Base-by-base conservation (phyloP, 2,888 invertebrate genomes). In the Chironomus tentans region DNA sequence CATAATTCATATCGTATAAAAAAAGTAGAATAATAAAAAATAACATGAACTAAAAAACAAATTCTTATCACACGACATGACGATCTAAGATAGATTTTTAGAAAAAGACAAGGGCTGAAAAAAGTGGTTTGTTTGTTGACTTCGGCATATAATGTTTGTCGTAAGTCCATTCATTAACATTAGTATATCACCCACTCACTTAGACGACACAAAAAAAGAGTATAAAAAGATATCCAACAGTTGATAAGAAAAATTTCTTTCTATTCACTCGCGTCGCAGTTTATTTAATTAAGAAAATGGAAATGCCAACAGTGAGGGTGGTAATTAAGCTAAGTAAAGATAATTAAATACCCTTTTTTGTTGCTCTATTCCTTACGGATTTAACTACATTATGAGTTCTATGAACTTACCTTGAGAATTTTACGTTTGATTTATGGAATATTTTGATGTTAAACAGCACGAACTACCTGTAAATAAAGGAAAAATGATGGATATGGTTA, bases 221-320 rank as follows among this genome's bases (percentile, higher is more conserved):
- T 4, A 50, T 56, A 56, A 38, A 38, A 38, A 56, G 56, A 56
- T 56, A 18, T 56, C n/a, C n/a, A 56, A 18, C 56, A 18, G 18
- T 56, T 56, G 56, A 56, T 56, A 56, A 56, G 56, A 56, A 56
- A 56, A 56, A 56, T 18, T 56, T 56, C 15, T 15, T 18, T 15
- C 56, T 56, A 15, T 56, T 56, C 56, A 38, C 38, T 38, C n/a
- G n/a, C 21, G 70, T 48, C 70, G 24, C 21, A 13, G 65, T 65
- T 70, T 70, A 70, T 70, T 70, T 70, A 70, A 70, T 70, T 70
- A 70, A 46, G 70, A 70, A 70, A 70, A 70, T 70, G 70, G 70
- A 70, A 56, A 56, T 56, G 56, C 56, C 56, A 56, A 15, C 7
- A 56, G 56, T 15, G 56, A 18, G 56, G 56, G 56, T 56, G 56